Conservation (phyloP, 1,140 invertebrate genomes). For the Amphibalanus amphitrite region DNA sequence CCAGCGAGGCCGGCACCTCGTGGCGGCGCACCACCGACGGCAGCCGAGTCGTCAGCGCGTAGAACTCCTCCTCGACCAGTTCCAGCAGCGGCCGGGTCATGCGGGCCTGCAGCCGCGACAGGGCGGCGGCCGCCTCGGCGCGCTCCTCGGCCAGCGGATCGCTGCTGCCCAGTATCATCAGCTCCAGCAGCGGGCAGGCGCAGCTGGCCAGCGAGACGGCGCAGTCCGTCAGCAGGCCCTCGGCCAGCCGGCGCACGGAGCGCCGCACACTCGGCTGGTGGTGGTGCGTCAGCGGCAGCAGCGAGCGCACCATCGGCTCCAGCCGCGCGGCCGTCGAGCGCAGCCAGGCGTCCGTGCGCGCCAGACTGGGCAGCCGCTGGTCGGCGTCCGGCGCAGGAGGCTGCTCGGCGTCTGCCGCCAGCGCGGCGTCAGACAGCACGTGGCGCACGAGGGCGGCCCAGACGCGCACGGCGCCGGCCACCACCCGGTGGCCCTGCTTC, state of each 20-base stretch:
- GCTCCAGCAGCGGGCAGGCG: neutral
- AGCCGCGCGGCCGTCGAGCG: neutral
- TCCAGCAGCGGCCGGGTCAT: conserved; percentile 26
- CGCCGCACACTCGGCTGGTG: neutral
- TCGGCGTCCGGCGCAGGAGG: neutral
- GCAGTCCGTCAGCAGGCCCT: neutral
- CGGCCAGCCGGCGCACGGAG: neutral
- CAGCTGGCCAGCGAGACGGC: neutral
- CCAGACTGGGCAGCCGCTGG: neutral
- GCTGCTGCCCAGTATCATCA: neutral
- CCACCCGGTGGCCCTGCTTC: neutral
- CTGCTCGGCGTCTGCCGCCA: neutral
- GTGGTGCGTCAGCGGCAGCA: neutral
- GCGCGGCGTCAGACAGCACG: neutral
- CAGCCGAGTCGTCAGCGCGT: conserved; percentile 32
- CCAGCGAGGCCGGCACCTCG: conserved; percentile 38
- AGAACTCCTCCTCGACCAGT: conserved; percentile 38
- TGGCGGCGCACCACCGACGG: conserved; percentile 37
- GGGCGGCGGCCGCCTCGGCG: too few species aligned
- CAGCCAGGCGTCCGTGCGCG: neutral
- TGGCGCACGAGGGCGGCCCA: neutral
- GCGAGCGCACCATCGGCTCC: neutral
- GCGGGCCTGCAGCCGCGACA: neutral
- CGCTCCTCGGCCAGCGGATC: neutral
- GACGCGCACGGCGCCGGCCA: neutral